Evolutionary conservation across 1,140 invertebrate species (phyloP), one percentile per base, ranked within the genome.

Genomic region (Sinella curviseta): DNA sequence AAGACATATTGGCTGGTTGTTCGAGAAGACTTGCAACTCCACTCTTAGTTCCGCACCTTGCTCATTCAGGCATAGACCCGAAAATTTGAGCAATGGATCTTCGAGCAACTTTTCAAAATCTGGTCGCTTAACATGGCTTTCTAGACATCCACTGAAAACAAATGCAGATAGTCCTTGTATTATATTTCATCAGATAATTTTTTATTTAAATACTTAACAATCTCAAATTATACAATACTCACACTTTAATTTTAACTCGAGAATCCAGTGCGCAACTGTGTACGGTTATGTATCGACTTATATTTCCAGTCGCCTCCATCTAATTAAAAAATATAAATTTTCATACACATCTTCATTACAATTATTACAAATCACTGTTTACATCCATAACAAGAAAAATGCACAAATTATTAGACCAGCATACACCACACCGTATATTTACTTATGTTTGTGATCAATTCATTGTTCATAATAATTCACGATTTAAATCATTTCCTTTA

Each of bases 231-330:
- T 3, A 14, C 16, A 24, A 33, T 33, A 89, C 92, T 92, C 90
- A 96, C 95, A 98, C 94, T 91, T 98, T 98, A 84, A 98, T 94
- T 89, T 95, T 92, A 77, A 98, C 90, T 87, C 92, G 93, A 77
- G 92, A 90, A 82, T 96, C 92, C 78, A 98, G 87, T 36, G 95
- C 95, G 78, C 94, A 97, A 89, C 95, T 97, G 86, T 97, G 96
- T 31, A 97, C 93, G 87, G 89, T 90, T 76, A 86, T 85, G 74
- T 86, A 86, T 67, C 76, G 60, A 28, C 65, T 80, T 0, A 79
- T 54, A 24, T 35, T 33, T 26, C 76, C 54, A 30, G 79, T 65
- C 39, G 48, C 26, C 35, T 74, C 70, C 65, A 70, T 70, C 65
- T 70, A 60, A n/a, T 4, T 14, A 60, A 17, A 17, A 60, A 26